phyloP scores from a whole-genome alignment of 2,113 vertebrate genomes.

The Cavia aperea region DNA sequence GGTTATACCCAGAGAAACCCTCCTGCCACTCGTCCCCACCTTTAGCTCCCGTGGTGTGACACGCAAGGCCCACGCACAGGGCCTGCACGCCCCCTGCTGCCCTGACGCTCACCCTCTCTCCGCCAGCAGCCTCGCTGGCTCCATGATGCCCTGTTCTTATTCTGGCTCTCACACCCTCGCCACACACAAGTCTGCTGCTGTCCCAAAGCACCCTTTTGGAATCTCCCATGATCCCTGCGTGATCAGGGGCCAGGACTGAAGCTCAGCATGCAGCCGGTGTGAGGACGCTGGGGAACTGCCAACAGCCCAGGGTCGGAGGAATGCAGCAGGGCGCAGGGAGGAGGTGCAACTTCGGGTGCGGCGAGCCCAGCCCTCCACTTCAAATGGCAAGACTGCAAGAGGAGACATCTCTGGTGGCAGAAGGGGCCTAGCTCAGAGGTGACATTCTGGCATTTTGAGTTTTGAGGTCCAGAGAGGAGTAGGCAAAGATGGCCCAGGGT shows the following conservation, averaged over 20 bases:
- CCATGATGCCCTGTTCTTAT: not conserved
- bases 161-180: no score
- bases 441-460: not conserved
- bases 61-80: not conserved
- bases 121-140: not conserved
- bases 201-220: not conserved
- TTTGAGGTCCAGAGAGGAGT: not conserved
- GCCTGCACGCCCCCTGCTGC: not conserved
- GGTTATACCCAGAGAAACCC: not conserved
- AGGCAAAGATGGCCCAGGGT: not conserved
- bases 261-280: not conserved
- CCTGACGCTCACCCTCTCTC: not conserved
- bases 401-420: not conserved
- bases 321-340: not conserved
- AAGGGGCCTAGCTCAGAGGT: not conserved
- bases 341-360: not conserved
- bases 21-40: not conserved
- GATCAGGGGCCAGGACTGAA: not conserved
- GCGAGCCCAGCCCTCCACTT: not conserved
- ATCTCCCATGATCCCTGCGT: not conserved
- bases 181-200: not conserved
- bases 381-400: not conserved
- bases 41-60: not conserved
- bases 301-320: no score
- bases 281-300: not conserved